Conservation (phyloP, 2,888 invertebrate species). For the Chaetogeoica ovagalla region DNA sequence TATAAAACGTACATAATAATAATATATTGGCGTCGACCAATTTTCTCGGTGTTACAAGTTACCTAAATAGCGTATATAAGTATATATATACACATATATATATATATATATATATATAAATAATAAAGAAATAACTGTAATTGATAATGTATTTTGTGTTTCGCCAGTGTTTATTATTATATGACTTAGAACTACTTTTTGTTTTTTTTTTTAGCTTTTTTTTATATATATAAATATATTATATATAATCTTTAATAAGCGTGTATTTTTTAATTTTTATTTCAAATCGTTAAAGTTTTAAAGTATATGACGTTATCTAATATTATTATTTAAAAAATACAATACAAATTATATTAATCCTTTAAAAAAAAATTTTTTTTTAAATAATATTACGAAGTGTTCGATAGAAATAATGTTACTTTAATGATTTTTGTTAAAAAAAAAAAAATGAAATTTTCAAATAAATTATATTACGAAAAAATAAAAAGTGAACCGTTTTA, state of each 20-base stretch:
- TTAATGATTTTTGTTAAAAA: slow-evolving; percentile 49
- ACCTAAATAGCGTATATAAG: slow-evolving; percentile 40
- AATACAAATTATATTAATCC: slow-evolving; percentile 18
- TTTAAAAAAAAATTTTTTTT: slow-evolving; percentile 14
- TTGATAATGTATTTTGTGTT: slow-evolving; percentile 22
- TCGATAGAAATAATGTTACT: slow-evolving; percentile 29
- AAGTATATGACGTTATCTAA: slow-evolving; percentile 15
- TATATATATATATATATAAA: too few species aligned
- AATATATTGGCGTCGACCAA: slow-evolving; percentile 28
- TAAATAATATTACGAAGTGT: slow-evolving; percentile 30
- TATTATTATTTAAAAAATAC: not conserved
- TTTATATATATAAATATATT: slow-evolving; percentile 29
- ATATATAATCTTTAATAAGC: slow-evolving; percentile 15
- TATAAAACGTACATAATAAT: slow-evolving; percentile 10
- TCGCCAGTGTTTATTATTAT: slow-evolving; percentile 29
- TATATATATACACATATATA: too few species aligned
- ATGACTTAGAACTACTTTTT: not conserved
- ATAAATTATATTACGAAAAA: slow-evolving; percentile 28
- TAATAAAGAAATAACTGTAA: slow-evolving; percentile 26
- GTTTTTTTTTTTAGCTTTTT: slow-evolving; percentile 21
- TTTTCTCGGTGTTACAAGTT: slow-evolving; percentile 51
- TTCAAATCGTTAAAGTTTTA: slow-evolving; percentile 18
- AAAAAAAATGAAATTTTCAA: slow-evolving; percentile 5
- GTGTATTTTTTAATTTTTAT: slow-evolving; percentile 37
- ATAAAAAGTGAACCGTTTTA: not conserved